Evolutionary conservation across 2,113 vertebrate genomes (phyloP).

Genomic region (Mus musculus): GRCm39 chr7:143649501-143650000

Average conservation of each 20-base stretch:
- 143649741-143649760: not conserved
- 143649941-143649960: not conserved
- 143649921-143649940: not conserved
- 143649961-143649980: not conserved
- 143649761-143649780: no score
- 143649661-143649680: not conserved
- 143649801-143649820: rapidly evolving
- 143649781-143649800: no score
- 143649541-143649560: not conserved
- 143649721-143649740: not conserved
- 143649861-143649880: not conserved
- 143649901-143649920: not conserved
- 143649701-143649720: rapidly evolving
- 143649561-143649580: not conserved
- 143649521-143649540: not conserved
- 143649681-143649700: not conserved
- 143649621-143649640: no score
- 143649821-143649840: not conserved
- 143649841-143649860: not conserved
- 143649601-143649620: not conserved
- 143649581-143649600: not conserved
- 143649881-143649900: not conserved
- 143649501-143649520: not conserved
- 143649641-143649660: not conserved
- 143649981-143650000: not conserved